These are phyloP conservation scores for Xyrauchen texanus DNA, from an alignment of 2,113 vertebrate genomes.

Conservation along the genomic window DNA sequence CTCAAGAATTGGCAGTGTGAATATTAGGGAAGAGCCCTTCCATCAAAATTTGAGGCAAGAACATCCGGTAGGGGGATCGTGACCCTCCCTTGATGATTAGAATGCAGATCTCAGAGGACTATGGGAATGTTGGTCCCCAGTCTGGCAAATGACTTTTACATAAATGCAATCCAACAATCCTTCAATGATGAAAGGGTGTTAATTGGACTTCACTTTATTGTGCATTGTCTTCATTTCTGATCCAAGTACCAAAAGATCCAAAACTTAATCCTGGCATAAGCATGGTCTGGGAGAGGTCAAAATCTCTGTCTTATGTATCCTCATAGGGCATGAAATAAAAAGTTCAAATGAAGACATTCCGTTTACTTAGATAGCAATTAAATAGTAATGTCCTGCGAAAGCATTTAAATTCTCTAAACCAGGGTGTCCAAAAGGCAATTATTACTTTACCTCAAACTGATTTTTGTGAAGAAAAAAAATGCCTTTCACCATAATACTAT, in stretches of 20 bases:
- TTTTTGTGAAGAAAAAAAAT: too few relatives aligned
- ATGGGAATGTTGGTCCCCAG: constrained; percentile 50
- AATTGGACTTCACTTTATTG: constrained; percentile 62
- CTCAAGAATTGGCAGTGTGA: constrained; percentile 41
- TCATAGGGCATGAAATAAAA: background rate
- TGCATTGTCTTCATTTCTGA: constrained; percentile 55
- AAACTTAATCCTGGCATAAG: constrained; percentile 34
- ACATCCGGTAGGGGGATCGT: constrained; percentile 41
- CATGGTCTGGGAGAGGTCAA: background rate
- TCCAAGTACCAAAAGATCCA: constrained; percentile 51
- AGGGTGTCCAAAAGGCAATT: too few relatives aligned
- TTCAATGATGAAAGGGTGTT: constrained; percentile 61
- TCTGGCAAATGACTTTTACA: constrained; percentile 50
- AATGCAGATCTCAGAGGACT: constrained; percentile 56
- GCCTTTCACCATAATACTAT: too few relatives aligned
- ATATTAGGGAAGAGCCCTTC: constrained; percentile 33
- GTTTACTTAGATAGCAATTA: too few relatives aligned
- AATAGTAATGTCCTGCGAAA: too few relatives aligned
- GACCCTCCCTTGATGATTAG: constrained; percentile 53
- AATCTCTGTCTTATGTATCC: constrained; percentile 1
- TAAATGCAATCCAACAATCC: constrained; percentile 56
- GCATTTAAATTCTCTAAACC: too few relatives aligned
- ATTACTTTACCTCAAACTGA: too few relatives aligned
- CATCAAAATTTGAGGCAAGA: constrained; percentile 46
- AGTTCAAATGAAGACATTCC: background rate